Conservation (phyloP, 2,888 invertebrate genomes). For the Eupithecia inturbata region DNA sequence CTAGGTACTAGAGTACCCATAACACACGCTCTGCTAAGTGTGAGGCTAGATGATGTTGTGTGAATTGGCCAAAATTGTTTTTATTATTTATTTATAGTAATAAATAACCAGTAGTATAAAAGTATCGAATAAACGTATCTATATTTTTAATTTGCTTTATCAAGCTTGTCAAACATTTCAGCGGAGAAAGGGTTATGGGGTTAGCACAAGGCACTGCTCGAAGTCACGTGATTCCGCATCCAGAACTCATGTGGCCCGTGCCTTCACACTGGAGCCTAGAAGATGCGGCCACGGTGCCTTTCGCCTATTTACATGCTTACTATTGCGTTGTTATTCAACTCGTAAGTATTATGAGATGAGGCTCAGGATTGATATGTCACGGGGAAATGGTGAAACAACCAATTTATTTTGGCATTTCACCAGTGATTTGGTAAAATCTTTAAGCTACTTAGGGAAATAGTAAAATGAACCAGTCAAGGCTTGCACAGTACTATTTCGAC, state of each 20-base stretch:
- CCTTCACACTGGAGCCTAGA: slow-evolving; percentile 87
- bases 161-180: slow-evolving; percentile 45
- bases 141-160: neutral
- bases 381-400: neutral
- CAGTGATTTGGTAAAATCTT: neutral
- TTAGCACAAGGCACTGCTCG: slow-evolving; percentile 82
- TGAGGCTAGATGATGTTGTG: too few species aligned
- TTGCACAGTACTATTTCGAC: too few species aligned
- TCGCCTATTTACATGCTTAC: slow-evolving; percentile 86
- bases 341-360: slow-evolving; percentile 13
- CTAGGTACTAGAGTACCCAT: too few species aligned
- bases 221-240: slow-evolving; percentile 79
- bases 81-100: too few species aligned
- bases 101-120: neutral
- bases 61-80: too few species aligned
- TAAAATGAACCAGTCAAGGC: too few species aligned
- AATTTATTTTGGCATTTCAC: too few species aligned
- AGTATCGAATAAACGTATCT: neutral
- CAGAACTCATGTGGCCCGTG: slow-evolving; percentile 85
- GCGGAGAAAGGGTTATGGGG: slow-evolving; percentile 87
- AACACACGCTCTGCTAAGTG: too few species aligned
- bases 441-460: too few species aligned
- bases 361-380: neutral
- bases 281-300: slow-evolving; percentile 90
- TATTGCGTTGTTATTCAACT: slow-evolving; percentile 52